Evolutionary conservation across 2,888 invertebrate species (phyloP), one percentile per base, ranked within the genome.

Genomic region (Listrodromus nycthemerus): DNA sequence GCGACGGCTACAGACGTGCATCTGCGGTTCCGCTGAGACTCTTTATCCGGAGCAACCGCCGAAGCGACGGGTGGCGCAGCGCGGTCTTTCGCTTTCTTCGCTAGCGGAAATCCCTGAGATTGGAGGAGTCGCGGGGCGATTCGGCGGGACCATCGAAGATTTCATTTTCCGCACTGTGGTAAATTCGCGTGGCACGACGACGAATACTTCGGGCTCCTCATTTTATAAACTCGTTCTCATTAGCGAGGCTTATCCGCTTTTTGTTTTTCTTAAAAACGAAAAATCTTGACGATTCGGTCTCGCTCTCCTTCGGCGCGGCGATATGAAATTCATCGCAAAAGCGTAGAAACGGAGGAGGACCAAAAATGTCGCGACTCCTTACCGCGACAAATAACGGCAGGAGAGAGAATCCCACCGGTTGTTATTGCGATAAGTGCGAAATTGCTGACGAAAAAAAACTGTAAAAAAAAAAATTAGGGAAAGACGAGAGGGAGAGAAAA

Each of bases 131-230:
- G 13, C 6, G 41, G 13, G 10, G 41, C 1, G 41, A 16, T 2
- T 16, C 13, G 33, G 48, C 24, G 66, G 30, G 21, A 82, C 84
- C 87, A 91, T 90, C 89, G 91, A 91, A 91, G 89, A 91, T 91
- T 89, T 88, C 88, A 87, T 89, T 90, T 90, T 88, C 85, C 85
- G 83, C 86, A 69, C 84, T 77, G 85, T 7, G 80, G 33, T 65
- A 16, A 85, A 82, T 85, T 82, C 65, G 81, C 80, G 71, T 82
- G 80, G 79, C 65, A 70, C 78, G 84, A 82, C 79, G 75, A 71
- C 65, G 83, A 70, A 41, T 30, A 33, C 45, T 58, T 71, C 24
- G 8, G 8, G 63, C 33, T 65, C 16, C 33, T 65, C 37, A 37
- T 75, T 75, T 75, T 30, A 16, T n/a, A 61, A 6, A 55, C 55